Conservation (phyloP, 2,888 invertebrate species). For the Coelogynopora nodosa region DNA sequence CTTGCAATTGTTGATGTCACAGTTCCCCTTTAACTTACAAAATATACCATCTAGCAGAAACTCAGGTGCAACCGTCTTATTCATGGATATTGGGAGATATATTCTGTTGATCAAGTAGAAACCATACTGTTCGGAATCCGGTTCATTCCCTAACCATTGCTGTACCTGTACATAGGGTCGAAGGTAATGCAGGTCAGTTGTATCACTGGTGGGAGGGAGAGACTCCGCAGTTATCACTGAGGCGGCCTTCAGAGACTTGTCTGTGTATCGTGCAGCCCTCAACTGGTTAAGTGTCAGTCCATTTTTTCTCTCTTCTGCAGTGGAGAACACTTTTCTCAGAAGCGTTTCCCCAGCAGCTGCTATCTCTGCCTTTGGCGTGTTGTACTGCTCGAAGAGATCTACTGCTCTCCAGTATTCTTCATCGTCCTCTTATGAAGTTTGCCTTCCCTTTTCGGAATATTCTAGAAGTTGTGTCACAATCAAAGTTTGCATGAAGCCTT, state of each 20-base stretch:
- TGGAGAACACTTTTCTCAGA: slow-evolving; percentile 1
- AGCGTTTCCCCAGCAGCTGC: neutral
- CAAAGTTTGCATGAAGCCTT: too few relatives aligned
- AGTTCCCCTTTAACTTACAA: slow-evolving; percentile 17
- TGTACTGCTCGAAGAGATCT: neutral
- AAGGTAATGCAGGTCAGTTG: slow-evolving; percentile 10
- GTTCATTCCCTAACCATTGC: slow-evolving; percentile 16
- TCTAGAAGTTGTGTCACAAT: too few relatives aligned
- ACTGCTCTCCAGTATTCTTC: neutral
- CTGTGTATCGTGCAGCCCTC: slow-evolving; percentile 4
- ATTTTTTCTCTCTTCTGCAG: slow-evolving; percentile 12
- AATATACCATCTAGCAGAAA: slow-evolving; percentile 28
- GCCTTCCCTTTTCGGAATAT: too few relatives aligned
- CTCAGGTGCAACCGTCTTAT: neutral
- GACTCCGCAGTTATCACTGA: slow-evolving; percentile 4
- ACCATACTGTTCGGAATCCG: slow-evolving; percentile 3
- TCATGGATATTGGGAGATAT: slow-evolving; percentile 8
- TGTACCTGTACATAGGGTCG: neutral
- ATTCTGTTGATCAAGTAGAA: slow-evolving; percentile 13
- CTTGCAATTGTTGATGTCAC: neutral
- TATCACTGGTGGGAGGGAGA: slow-evolving; percentile 28
- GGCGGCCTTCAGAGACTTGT: slow-evolving; percentile 23
- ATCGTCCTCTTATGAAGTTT: too few relatives aligned
- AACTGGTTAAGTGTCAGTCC: slow-evolving; percentile 19
- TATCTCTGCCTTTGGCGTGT: neutral